These are phyloP conservation scores for Drosophila santomea DNA, from an alignment of 1,140 invertebrate species.

Conservation along the genomic window DNA sequence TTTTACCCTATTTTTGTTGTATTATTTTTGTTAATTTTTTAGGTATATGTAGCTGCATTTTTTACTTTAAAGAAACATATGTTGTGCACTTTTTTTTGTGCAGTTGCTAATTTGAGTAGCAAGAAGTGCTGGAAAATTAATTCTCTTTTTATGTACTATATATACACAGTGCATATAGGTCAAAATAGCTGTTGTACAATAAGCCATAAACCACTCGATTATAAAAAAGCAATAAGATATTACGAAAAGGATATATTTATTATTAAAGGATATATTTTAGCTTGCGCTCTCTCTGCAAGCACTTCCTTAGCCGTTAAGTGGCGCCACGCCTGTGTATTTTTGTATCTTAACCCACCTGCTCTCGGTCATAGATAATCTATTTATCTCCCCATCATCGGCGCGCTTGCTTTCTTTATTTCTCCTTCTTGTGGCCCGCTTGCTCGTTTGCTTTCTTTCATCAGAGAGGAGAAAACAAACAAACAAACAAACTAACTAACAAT, in stretches of 20 bases:
- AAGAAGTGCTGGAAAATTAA: no score
- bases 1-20: conserved; percentile 17
- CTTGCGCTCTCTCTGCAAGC: neutral
- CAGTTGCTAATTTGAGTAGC: no score
- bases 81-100: conserved; percentile 5
- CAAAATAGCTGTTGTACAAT: no score
- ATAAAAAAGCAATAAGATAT: no score
- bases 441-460: conserved; percentile 30
- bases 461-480: conserved; percentile 40
- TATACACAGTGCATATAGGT: no score
- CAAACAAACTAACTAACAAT: conserved; percentile 24
- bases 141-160: no score
- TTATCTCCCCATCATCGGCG: conserved; percentile 23
- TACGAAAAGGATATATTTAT: no score
- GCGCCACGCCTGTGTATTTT: conserved; percentile 18
- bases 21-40: conserved; percentile 8
- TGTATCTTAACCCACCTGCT: conserved; percentile 19
- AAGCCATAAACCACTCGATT: no score
- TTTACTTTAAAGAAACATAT: conserved; percentile 18
- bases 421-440: conserved; percentile 15
- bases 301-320: conserved; percentile 53
- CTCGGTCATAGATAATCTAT: conserved; percentile 25
- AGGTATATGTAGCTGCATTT: conserved; percentile 3
- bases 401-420: conserved; percentile 30
- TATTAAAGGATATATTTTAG: neutral